Conservation (phyloP, 92 coral and sea anemone species). For the Palythoa caribaeorum region DNA sequence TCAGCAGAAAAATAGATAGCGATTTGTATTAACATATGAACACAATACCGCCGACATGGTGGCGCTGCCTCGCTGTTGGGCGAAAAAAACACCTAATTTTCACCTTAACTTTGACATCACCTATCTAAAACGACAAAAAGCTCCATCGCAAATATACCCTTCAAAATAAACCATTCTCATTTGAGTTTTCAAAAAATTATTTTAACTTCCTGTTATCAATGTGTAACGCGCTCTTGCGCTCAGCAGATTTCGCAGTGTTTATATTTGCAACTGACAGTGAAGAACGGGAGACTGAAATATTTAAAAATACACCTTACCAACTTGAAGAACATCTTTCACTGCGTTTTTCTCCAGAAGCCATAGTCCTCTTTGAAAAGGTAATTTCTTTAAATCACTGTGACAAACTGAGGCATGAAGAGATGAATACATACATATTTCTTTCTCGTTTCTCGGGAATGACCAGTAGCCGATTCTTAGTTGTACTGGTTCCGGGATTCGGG, state of each 20-base stretch:
- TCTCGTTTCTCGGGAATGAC: slow-evolving; percentile 98
- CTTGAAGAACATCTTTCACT: slow-evolving; percentile 93
- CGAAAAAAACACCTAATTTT: slow-evolving; percentile 70
- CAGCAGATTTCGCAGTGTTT: slow-evolving; percentile 45
- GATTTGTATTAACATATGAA: slow-evolving; percentile 52
- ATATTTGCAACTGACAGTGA: slow-evolving; percentile 24
- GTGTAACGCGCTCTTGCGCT: slow-evolving; percentile 51
- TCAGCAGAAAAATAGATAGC: slow-evolving; percentile 46
- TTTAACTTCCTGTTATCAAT: slow-evolving; percentile 40
- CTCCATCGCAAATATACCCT: slow-evolving; percentile 3
- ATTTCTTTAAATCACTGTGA: slow-evolving; percentile 86
- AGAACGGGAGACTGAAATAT: too few species aligned
- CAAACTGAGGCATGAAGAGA: slow-evolving; percentile 83
- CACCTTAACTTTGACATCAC: slow-evolving; percentile 26
- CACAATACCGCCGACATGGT: slow-evolving; percentile 80
- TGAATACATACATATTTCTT: slow-evolving; percentile 95
- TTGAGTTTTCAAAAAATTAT: background rate
- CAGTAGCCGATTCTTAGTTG: slow-evolving; percentile 92
- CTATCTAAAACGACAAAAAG: slow-evolving; percentile 5
- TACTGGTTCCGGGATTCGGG: slow-evolving; percentile 98
- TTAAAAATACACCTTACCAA: slow-evolving; percentile 80
- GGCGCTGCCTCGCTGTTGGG: slow-evolving; percentile 96
- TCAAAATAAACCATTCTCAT: slow-evolving; percentile 14
- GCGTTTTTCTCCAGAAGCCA: slow-evolving; percentile 86
- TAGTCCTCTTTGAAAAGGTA: slow-evolving; percentile 92